These are phyloP conservation scores for Gymnothorax javanicus DNA, from an alignment of 2,797 vertebrate genomes.

Conservation along the genomic window DNA sequence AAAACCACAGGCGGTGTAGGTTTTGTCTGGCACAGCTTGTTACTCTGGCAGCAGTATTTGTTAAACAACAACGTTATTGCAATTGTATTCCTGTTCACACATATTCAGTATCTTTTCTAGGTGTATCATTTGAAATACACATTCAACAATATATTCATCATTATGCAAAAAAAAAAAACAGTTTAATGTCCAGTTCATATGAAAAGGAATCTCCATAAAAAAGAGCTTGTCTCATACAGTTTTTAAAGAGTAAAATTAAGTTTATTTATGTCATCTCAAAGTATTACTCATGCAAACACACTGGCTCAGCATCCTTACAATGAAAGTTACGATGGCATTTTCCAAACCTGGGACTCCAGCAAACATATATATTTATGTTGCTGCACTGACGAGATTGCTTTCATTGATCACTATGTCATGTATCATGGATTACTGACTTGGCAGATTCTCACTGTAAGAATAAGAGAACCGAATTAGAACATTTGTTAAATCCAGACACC, in stretches of 20 bases:
- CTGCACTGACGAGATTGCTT: conserved; percentile 50
- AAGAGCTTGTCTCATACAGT: neutral
- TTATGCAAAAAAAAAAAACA: neutral
- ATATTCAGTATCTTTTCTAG: neutral
- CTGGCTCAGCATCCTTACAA: neutral
- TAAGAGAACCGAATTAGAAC: conserved; percentile 35
- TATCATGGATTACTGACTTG: neutral
- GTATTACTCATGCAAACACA: neutral
- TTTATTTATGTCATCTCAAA: neutral
- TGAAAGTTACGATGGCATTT: conserved; percentile 33
- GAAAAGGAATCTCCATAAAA: neutral
- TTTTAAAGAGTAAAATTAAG: neutral
- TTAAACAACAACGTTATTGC: neutral
- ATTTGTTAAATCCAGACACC: conserved; percentile 41
- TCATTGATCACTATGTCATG: conserved; percentile 44
- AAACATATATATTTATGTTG: conserved; percentile 45
- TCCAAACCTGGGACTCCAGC: conserved; percentile 35
- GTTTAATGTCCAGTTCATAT: neutral
- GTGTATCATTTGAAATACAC: neutral
- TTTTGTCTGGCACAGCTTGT: no score
- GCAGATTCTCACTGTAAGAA: conserved; percentile 33
- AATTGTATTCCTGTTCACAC: neutral
- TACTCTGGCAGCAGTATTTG: neutral
- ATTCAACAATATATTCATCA: neutral
- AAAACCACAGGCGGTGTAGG: no score